A percentile compares a stretch with the other conserved stretches of the same genome.
Conservation (phyloP, 2,797 vertebrate species). For the Somateria mollissima region DNA sequence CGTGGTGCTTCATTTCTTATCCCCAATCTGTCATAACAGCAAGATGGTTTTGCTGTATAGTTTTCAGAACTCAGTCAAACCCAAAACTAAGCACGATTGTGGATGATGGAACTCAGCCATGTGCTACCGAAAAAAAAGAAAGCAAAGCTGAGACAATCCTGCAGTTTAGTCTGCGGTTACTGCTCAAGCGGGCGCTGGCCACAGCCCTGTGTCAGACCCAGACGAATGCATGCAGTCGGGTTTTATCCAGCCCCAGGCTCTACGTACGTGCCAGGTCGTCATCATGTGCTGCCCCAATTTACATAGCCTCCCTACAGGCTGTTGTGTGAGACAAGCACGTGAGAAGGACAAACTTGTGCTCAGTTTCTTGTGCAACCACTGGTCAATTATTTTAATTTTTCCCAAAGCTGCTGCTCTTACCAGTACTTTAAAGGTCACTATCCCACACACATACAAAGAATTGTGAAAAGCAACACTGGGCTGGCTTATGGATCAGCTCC, state of each 20-base stretch:
- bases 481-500: neutral
- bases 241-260: neutral
- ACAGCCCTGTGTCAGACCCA: neutral
- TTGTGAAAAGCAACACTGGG: neutral
- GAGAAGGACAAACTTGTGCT: rapidly evolving
- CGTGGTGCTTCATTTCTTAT: neutral
- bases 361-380: rapidly evolving
- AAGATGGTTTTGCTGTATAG: neutral
- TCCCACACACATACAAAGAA: rapidly evolving
- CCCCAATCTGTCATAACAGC: neutral
- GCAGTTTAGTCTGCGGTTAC: neutral
- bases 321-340: rapidly evolving
- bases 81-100: neutral
- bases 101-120: neutral
- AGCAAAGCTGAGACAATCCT: neutral
- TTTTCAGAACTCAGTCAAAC: slow-evolving; percentile 11
- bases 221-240: rapidly evolving
- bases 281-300: rapidly evolving
- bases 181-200: rapidly evolving
- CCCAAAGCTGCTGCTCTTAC: neutral
- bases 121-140: neutral
- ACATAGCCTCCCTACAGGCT: neutral
- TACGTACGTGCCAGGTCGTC: rapidly evolving
- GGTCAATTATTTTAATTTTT: neutral
- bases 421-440: neutral